Evolutionary conservation across 2,797 vertebrate species (phyloP).

Genomic region (Trachops cirrhosus): DNA sequence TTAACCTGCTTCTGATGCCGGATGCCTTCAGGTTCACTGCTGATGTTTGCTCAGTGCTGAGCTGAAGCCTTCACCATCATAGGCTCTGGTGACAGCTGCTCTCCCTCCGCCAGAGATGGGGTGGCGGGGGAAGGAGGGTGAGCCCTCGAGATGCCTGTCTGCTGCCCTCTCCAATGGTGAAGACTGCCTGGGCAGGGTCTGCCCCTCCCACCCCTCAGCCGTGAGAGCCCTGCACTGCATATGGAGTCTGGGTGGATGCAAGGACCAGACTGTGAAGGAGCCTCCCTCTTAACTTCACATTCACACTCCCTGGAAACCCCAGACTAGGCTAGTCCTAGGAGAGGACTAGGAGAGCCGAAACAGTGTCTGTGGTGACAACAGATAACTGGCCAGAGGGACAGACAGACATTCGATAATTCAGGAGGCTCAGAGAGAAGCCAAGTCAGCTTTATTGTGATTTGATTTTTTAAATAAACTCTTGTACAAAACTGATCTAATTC

Average conservation of each 20-base stretch:
- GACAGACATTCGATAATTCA: slow-evolving; percentile 34
- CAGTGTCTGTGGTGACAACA: slow-evolving; percentile 41
- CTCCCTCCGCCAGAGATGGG: slow-evolving; percentile 67
- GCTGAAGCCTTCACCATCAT: slow-evolving; percentile 96
- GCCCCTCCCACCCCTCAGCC: slow-evolving; percentile 38
- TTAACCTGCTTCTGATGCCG: slow-evolving; percentile 96
- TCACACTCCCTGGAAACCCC: slow-evolving; percentile 61
- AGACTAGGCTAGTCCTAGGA: slow-evolving; percentile 55
- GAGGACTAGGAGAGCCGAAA: slow-evolving; percentile 44
- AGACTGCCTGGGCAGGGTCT: slow-evolving; percentile 71
- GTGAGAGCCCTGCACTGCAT: slow-evolving; percentile 52
- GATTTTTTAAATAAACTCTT: slow-evolving; percentile 77
- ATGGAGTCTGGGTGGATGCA: slow-evolving; percentile 66
- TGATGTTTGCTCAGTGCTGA: slow-evolving; percentile 94
- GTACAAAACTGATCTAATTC: slow-evolving; percentile 72
- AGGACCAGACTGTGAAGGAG: slow-evolving; percentile 68
- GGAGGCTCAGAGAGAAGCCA: slow-evolving; percentile 74
- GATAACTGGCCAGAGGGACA: slow-evolving; percentile 57
- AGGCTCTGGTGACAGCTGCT: slow-evolving; percentile 91
- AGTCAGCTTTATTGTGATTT: slow-evolving; percentile 79
- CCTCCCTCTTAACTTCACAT: slow-evolving; percentile 60
- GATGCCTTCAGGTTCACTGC: slow-evolving; percentile 97
- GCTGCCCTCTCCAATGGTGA: slow-evolving; percentile 59
- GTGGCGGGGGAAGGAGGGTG: slow-evolving; percentile 49
- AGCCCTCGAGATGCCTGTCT: slow-evolving; percentile 41